Evolutionary conservation across 2,113 vertebrate genomes (phyloP).

Genomic region (Dicerorhinus sumatrensis): DNA sequence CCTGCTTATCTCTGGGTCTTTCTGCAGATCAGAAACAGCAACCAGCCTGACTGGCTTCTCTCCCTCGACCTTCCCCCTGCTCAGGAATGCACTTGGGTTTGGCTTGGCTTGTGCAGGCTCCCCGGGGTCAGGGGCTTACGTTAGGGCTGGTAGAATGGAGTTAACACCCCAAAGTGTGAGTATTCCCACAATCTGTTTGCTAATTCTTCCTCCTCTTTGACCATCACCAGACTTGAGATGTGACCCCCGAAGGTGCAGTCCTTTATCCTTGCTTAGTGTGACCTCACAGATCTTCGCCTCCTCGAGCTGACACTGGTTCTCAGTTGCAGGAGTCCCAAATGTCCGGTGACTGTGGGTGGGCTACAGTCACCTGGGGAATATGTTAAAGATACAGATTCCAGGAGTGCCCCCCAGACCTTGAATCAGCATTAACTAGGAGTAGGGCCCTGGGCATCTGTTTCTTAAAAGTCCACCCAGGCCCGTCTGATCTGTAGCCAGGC

Average conservation of each 20-base stretch:
- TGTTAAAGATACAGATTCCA: background rate
- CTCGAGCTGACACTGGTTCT: background rate
- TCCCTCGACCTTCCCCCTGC: background rate
- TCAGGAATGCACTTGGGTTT: background rate
- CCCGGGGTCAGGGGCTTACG: background rate
- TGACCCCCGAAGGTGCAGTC: background rate
- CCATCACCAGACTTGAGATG: background rate
- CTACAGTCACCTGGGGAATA: background rate
- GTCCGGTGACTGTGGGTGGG: background rate
- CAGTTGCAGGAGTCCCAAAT: background rate
- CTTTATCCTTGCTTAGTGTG: background rate
- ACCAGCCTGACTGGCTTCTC: background rate
- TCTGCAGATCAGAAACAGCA: background rate
- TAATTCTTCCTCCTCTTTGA: background rate
- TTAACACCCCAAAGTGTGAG: background rate
- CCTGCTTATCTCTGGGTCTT: background rate
- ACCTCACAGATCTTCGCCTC: background rate
- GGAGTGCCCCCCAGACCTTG: no score
- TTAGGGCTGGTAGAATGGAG: background rate
- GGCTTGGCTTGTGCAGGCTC: background rate
- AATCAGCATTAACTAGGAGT: background rate
- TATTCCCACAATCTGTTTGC: background rate
- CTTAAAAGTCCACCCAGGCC: fast-evolving
- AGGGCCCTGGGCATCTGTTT: background rate
- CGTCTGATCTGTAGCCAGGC: background rate